Evolutionary conservation across 2,113 vertebrate genomes (phyloP).

Genomic region (Clupea harengus): DNA sequence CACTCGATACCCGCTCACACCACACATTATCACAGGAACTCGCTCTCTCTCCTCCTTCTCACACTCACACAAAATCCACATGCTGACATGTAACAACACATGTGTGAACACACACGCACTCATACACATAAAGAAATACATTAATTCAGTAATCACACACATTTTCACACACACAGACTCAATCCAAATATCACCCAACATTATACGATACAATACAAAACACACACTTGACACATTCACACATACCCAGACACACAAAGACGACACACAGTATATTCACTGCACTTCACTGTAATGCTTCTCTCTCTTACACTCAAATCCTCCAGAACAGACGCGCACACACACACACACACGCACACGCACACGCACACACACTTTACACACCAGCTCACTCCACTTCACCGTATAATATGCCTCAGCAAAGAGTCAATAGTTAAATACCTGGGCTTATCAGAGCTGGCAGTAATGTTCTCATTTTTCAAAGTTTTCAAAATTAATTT

Average conservation of each 20-base stretch:
- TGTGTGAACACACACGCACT: not conserved
- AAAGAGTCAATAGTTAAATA: not conserved
- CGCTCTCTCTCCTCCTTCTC: too few species aligned
- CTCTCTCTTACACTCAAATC: not conserved
- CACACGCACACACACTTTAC: not conserved
- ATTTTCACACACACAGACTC: not conserved
- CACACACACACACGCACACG: not conserved
- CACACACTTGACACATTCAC: too few species aligned
- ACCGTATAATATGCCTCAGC: not conserved
- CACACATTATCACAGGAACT: not conserved
- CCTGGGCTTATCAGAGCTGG: not conserved
- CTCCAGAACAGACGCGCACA: not conserved
- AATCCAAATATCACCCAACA: too few species aligned
- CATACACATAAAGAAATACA: not conserved
- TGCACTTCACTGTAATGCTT: too few species aligned
- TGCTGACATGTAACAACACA: not conserved
- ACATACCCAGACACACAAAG: too few species aligned
- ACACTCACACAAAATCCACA: not conserved
- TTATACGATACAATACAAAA: too few species aligned
- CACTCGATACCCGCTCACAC: not conserved
- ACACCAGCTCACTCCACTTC: not conserved
- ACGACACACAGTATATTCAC: too few species aligned
- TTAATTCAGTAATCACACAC: not conserved
- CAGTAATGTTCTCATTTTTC: not conserved
- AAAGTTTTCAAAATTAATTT: not conserved